phyloP scores from a whole-genome alignment of 64 coral and sea anemone genomes.

The Pocillopora damicornis region DNA sequence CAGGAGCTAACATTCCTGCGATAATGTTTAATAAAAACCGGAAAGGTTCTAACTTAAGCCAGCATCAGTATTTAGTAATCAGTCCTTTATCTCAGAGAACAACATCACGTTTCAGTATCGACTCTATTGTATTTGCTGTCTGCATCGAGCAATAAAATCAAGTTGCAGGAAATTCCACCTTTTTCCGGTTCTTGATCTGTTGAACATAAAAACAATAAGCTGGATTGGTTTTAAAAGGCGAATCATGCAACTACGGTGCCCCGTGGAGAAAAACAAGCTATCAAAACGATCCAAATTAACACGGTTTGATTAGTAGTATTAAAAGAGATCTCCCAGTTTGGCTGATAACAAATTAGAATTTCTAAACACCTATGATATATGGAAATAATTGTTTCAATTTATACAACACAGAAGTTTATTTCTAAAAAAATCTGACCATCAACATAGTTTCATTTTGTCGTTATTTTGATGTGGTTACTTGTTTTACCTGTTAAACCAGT shows the following conservation, averaged over 20 bases:
- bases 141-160: background rate
- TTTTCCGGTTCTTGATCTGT: constrained; percentile 12
- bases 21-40: background rate
- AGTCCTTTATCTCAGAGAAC: background rate
- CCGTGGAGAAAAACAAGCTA: background rate
- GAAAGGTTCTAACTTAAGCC: background rate
- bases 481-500: too few relatives aligned
- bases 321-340: too few relatives aligned
- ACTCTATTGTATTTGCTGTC: background rate
- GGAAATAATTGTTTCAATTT: too few relatives aligned
- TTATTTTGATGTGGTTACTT: too few relatives aligned
- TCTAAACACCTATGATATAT: too few relatives aligned
- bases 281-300: background rate
- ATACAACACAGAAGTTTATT: too few relatives aligned
- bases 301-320: background rate
- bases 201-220: background rate
- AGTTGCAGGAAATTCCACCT: constrained; percentile 3
- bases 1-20: background rate
- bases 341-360: too few relatives aligned
- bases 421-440: too few relatives aligned
- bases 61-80: background rate
- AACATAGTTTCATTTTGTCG: too few relatives aligned
- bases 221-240: background rate
- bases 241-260: background rate
- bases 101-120: background rate